Evolutionary conservation across 2,888 invertebrate genomes (phyloP).

Genomic region (Drosophila paranaensis): DNA sequence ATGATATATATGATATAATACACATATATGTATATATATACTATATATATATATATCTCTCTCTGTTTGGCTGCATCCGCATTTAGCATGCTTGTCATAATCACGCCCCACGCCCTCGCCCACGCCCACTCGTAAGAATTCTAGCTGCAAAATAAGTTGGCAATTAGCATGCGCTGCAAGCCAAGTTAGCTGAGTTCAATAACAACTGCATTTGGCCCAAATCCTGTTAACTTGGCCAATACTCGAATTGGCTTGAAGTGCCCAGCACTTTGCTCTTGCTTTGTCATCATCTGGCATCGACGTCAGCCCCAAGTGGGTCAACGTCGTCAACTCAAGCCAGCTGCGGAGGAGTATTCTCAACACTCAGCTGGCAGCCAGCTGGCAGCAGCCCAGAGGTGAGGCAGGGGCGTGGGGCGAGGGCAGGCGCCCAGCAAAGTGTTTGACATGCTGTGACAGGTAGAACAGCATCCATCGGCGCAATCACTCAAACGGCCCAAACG

Average conservation of each 20-base stretch:
- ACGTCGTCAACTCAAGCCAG: slow-evolving; percentile 41
- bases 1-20: neutral
- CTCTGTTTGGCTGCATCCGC: slow-evolving; percentile 50
- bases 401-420: neutral
- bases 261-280: slow-evolving; percentile 34
- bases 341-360: slow-evolving; percentile 51
- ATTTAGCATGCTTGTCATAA: slow-evolving; percentile 67
- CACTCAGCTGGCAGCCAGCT: slow-evolving; percentile 33
- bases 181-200: slow-evolving; percentile 62
- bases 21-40: neutral
- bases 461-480: slow-evolving; percentile 23
- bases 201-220: slow-evolving; percentile 47
- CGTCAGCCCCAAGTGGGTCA: slow-evolving; percentile 62
- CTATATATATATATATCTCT: neutral
- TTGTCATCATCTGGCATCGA: slow-evolving; percentile 30
- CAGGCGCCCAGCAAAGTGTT: slow-evolving; percentile 48
- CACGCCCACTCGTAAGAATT: slow-evolving; percentile 14
- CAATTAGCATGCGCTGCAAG: slow-evolving; percentile 65
- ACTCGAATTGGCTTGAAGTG: slow-evolving; percentile 35
- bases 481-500: slow-evolving; percentile 13
- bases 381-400: neutral
- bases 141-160: slow-evolving; percentile 34
- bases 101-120: slow-evolving; percentile 48
- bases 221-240: slow-evolving; percentile 76
- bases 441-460: slow-evolving; percentile 72